These are phyloP conservation scores for Leptarthrus brevirostris DNA, from an alignment of 2,888 invertebrate species.

Conservation along the genomic window DNA sequence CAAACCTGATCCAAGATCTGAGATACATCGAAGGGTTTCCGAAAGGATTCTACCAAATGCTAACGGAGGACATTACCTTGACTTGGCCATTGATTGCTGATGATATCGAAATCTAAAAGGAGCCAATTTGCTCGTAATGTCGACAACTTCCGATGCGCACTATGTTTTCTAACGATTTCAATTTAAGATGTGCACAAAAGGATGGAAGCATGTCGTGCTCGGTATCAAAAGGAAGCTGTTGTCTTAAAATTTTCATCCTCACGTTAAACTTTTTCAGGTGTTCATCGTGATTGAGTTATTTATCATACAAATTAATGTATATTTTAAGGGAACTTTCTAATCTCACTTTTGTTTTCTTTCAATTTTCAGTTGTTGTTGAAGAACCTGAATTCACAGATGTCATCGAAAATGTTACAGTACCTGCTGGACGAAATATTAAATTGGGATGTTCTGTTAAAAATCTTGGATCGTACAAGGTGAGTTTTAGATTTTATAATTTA, in stretches of 20 bases:
- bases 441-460: conserved; percentile 92
- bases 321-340: neutral
- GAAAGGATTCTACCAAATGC: conserved; percentile 1
- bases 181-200: conserved; percentile 17
- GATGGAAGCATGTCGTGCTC: neutral
- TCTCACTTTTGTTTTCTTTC: conserved; percentile 47
- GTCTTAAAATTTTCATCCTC: neutral
- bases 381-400: conserved; percentile 92
- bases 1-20: neutral
- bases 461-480: conserved; percentile 90
- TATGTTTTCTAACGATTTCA: conserved; percentile 34
- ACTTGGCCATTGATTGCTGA: conserved; percentile 45
- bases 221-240: conserved; percentile 1
- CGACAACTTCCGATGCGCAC: conserved; percentile 37
- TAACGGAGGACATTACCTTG: conserved; percentile 36
- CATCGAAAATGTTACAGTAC: conserved; percentile 88
- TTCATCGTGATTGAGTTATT: conserved; percentile 34
- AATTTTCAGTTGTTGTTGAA: conserved; percentile 76
- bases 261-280: neutral
- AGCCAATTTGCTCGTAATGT: conserved; percentile 45
- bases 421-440: conserved; percentile 86
- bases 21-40: conserved; percentile 24
- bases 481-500: too few species aligned
- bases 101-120: conserved; percentile 34
- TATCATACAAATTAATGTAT: conserved; percentile 7